phyloP scores from a whole-genome alignment of 2,888 invertebrate species.

The Amphipoea oculea region DNA sequence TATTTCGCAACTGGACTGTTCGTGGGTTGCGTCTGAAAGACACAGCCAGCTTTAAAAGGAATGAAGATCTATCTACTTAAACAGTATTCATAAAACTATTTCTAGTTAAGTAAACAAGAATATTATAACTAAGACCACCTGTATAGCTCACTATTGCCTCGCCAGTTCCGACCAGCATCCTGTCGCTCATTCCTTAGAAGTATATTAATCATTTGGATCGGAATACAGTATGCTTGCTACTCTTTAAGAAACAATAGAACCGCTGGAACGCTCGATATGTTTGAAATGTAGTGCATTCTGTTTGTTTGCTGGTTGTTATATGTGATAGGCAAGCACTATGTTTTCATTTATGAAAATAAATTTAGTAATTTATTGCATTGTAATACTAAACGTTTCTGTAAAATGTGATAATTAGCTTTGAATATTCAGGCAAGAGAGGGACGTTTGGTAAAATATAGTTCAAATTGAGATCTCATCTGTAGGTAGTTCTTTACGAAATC shows the following conservation, averaged over 20 bases:
- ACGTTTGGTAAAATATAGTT: slow-evolving; percentile 87
- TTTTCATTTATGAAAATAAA: slow-evolving; percentile 70
- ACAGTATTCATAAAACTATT: slow-evolving; percentile 89
- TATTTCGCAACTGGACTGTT: slow-evolving; percentile 77
- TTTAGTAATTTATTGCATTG: slow-evolving; percentile 75
- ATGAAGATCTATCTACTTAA: slow-evolving; percentile 88
- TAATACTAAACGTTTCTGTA: slow-evolving; percentile 80
- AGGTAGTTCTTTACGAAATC: slow-evolving; percentile 87
- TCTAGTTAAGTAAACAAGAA: slow-evolving; percentile 80
- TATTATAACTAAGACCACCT: slow-evolving; percentile 76
- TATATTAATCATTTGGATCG: slow-evolving; percentile 33
- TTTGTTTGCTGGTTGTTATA: slow-evolving; percentile 72
- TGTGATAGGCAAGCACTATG: slow-evolving; percentile 71
- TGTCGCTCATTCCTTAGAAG: slow-evolving; percentile 59
- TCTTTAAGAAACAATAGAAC: slow-evolving; percentile 37
- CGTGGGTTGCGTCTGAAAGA: slow-evolving; percentile 78
- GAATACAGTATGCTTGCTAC: slow-evolving; percentile 30
- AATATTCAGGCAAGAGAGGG: slow-evolving; percentile 79
- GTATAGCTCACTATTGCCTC: slow-evolving; percentile 82
- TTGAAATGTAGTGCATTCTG: slow-evolving; percentile 53
- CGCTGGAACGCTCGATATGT: slow-evolving; percentile 49
- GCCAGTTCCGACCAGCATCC: slow-evolving; percentile 73
- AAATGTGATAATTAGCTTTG: slow-evolving; percentile 87
- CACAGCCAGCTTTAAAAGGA: slow-evolving; percentile 82
- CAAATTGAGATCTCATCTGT: slow-evolving; percentile 90